Evolutionary conservation across 2,888 invertebrate species (phyloP), one percentile per base, ranked within the genome.

Genomic region (Volucella zonaria): DNA sequence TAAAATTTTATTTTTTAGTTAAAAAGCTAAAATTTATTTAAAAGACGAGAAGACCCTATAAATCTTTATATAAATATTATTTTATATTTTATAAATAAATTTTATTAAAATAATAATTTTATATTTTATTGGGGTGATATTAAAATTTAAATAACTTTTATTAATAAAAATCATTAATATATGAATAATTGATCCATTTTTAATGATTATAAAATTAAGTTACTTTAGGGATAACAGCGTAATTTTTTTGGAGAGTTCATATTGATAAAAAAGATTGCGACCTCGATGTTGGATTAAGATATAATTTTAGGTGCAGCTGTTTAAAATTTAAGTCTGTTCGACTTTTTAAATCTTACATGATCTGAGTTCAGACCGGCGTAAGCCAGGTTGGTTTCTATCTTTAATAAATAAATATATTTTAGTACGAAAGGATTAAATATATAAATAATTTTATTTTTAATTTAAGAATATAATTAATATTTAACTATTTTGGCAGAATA

Each of bases 311-410:
- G 93, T 93, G 95, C 90, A 95, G 94, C 92, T 92, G 93, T 93
- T 94, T 93, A 18, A 93, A 93, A 92, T 88, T 88, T 88, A 87
- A 93, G 93, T 95, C 95, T 95, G 95, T 95, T 95, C 95, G 95
- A 95, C 95, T 93, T 94, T 95, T 95, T 94, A 95, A 94, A 93
- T 94, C 94, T 95, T 95, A 95, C 95, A 95, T 95, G 95, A 96
- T 95, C 95, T 96, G 95, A 96, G 95, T 96, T 96, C 94, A 96
- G 93, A 95, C 95, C 95, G 95, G 95, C 93, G 95, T 95, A 89
- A 96, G 94, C 95, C 95, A 95, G 95, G 95, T 96, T 94, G 95
- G 95, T 95, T 96, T 96, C 94, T 96, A 95, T 18, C 18, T 18
- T 18, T 18, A 18, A 18, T 18, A 18, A 18, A 18, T 18, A 18